These are phyloP conservation scores for Pelmatolapia mariae DNA, from an alignment of 2,113 vertebrate genomes.

Conservation along the genomic window DNA sequence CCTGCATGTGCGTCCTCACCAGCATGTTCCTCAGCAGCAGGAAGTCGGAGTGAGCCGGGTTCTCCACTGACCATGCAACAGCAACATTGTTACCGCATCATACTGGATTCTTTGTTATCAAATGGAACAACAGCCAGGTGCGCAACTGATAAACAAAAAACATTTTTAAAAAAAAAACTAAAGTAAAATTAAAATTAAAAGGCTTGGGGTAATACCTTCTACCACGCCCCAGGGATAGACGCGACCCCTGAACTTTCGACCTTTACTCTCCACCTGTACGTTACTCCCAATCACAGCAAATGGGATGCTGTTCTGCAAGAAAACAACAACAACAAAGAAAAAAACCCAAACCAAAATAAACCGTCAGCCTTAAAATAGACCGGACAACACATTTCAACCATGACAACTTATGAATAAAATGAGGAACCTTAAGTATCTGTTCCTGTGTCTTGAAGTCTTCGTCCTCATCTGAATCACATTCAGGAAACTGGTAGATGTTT, in stretches of 20 bases:
- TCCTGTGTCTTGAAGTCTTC: slow-evolving; percentile 61
- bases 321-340: not conserved
- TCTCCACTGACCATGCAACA: slow-evolving; percentile 59
- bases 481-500: slow-evolving; percentile 72
- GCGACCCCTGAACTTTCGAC: slow-evolving; percentile 62
- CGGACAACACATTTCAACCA: not conserved
- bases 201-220: slow-evolving; percentile 56
- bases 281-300: slow-evolving; percentile 75
- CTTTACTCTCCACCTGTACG: slow-evolving; percentile 63
- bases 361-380: not conserved
- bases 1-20: slow-evolving; percentile 96
- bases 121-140: not conserved
- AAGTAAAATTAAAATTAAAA: too few relatives aligned
- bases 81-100: not conserved
- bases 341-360: not conserved
- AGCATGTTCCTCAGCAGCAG: slow-evolving; percentile 95
- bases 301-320: slow-evolving; percentile 65
- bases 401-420: not conserved
- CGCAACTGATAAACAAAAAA: too few relatives aligned
- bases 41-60: slow-evolving; percentile 83
- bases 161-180: too few relatives aligned
- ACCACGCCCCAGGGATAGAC: slow-evolving; percentile 74
- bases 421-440: slow-evolving; percentile 63
- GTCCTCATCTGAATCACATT: slow-evolving; percentile 67
- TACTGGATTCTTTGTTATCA: not conserved